Conservation (phyloP, 2,113 vertebrate genomes). For the Ceyx melanurus region DNA sequence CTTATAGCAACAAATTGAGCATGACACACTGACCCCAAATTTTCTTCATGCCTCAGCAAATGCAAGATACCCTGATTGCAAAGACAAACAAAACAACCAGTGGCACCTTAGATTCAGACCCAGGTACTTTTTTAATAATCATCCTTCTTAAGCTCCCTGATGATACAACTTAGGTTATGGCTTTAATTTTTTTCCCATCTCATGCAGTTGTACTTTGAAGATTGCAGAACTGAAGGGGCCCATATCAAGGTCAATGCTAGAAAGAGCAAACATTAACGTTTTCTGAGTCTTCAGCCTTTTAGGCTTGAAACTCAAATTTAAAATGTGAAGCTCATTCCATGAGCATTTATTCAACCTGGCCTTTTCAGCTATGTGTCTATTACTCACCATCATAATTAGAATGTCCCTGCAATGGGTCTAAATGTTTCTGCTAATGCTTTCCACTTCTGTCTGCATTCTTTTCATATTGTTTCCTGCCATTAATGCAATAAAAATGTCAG, state of each 20-base stretch:
- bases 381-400: slow-evolving; percentile 53
- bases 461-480: slow-evolving; percentile 70
- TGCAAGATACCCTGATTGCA: slow-evolving; percentile 13
- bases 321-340: neutral
- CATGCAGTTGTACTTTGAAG: neutral
- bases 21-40: slow-evolving; percentile 19
- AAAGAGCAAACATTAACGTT: neutral
- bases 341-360: neutral
- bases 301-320: neutral
- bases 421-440: slow-evolving; percentile 62
- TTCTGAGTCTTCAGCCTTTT: neutral
- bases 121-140: neutral
- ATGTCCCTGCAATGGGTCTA: slow-evolving; percentile 13
- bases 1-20: slow-evolving; percentile 17
- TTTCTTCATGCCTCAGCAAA: slow-evolving; percentile 21
- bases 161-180: neutral
- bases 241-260: neutral
- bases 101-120: neutral
- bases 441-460: slow-evolving; percentile 70
- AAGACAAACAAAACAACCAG: neutral
- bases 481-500: slow-evolving; percentile 70
- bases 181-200: neutral
- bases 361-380: neutral
- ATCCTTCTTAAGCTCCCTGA: neutral
- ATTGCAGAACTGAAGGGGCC: neutral